Evolutionary conservation across 2,113 vertebrate genomes (phyloP), one percentile per base, ranked within the genome.

Genomic region (Oryzias celebensis): DNA sequence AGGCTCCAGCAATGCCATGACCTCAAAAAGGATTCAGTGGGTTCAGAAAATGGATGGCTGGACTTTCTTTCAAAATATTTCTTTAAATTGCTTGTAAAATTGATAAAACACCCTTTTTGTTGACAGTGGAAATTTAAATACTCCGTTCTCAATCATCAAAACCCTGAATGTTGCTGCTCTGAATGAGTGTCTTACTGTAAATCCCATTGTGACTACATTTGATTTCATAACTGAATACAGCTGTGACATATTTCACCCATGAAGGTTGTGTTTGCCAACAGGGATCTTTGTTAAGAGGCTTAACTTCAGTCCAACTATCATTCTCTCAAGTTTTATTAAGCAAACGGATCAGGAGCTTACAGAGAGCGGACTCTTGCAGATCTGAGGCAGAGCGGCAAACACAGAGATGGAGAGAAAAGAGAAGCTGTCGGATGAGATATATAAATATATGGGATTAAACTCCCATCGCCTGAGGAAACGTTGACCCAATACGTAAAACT

Each of bases 241-340:
- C 57, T 45, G 50, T 1, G 42, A 48, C 54, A 48, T 50, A 45
- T 48, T 62, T 54, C 48, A 22, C 65, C 15, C 71, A 73, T 62
- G 78, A 28, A 73, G 63, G 81, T 83, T 73, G 52, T 16, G 56
- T 71, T 68, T 46, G 52, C 56, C 67, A 78, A 68, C 63, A 46
- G 69, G 24, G 58, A 72, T 65, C 36, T 24, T 0, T 2, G 42
- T 14, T 86, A 86, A 86, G 84, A 52, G 72, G 81, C 81, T 86
- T 86, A 82, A 52, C 63, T 16, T 6, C 22, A 46, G 62, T 71
- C 58, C 73, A 71, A 77, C 73, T 72, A 75, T 86, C 78, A 48
- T 75, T 77, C 75, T 58, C 63, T 47, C 0, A 51, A 75, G 61
- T 84, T 86, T 73, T 83, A 78, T 79, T 81, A 80, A 86, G 78